A percentile compares a stretch with the other conserved stretches of the same genome.
These are phyloP conservation scores for Polyodon spathula DNA, from an alignment of 2,113 vertebrate genomes.

Conservation along the genomic window DNA sequence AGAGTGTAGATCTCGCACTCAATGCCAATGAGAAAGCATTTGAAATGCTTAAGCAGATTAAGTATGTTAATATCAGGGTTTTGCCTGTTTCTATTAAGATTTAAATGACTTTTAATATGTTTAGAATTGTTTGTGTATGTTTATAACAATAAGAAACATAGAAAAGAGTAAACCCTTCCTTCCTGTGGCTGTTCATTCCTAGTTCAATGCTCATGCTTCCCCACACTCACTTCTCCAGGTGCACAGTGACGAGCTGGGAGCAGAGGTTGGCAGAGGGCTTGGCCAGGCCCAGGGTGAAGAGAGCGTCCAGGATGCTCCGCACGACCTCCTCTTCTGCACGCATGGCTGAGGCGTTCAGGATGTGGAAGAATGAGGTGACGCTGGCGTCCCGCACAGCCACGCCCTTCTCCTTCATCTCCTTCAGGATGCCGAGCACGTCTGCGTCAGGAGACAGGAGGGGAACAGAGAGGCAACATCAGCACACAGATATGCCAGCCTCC, in stretches of 20 bases:
- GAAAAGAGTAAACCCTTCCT: too few species aligned
- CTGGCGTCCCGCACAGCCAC: slow-evolving; percentile 52
- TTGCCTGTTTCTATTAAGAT: too few species aligned
- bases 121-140: too few species aligned
- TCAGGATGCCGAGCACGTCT: slow-evolving; percentile 91
- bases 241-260: slow-evolving; percentile 62
- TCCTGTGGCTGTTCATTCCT: too few species aligned
- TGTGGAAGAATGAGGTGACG: slow-evolving; percentile 52
- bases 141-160: too few species aligned
- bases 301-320: slow-evolving; percentile 62
- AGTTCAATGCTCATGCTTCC: not conserved
- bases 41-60: too few species aligned
- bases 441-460: slow-evolving; percentile 46
- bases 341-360: slow-evolving; percentile 51
- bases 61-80: too few species aligned
- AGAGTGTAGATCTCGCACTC: too few species aligned
- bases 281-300: slow-evolving; percentile 66
- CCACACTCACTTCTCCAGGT: slow-evolving; percentile 75
- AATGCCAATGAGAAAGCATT: too few species aligned
- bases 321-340: slow-evolving; percentile 54
- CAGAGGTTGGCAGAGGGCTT: slow-evolving; percentile 58
- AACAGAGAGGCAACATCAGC: not conserved
- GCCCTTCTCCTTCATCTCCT: slow-evolving; percentile 90
- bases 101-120: too few species aligned
- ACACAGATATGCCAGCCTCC: too few species aligned